These are phyloP conservation scores for Engystomops pustulosus DNA, from an alignment of 2,113 vertebrate species.

Conservation along the genomic window DNA sequence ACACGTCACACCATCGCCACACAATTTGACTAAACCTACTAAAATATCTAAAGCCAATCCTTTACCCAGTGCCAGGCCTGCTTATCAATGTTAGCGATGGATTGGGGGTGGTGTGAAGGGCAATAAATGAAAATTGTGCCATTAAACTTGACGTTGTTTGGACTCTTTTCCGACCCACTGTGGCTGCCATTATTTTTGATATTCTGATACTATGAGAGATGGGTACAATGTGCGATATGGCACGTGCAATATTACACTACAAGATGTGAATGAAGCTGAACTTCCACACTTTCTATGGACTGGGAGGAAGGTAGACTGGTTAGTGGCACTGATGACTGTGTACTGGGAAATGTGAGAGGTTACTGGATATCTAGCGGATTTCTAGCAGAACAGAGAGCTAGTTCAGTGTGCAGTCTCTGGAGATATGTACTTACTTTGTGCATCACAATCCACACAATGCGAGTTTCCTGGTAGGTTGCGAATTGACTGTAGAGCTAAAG, in stretches of 20 bases:
- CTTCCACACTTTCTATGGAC: neutral
- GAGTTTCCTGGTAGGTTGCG: conserved; percentile 88
- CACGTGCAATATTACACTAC: too few species aligned
- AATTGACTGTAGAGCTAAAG: conserved; percentile 93
- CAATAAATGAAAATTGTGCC: too few species aligned
- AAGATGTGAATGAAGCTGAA: neutral
- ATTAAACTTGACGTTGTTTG: too few species aligned
- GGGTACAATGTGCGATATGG: too few species aligned
- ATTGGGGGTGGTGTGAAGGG: too few species aligned
- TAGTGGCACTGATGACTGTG: neutral
- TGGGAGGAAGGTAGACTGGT: neutral
- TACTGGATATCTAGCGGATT: neutral
- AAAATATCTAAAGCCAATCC: too few species aligned
- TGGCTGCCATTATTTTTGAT: too few species aligned
- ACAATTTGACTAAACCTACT: too few species aligned
- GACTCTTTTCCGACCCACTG: too few species aligned
- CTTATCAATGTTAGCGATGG: too few species aligned
- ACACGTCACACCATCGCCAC: neutral
- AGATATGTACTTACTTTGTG: conserved; percentile 81
- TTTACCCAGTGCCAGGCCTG: too few species aligned
- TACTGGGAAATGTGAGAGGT: conserved; percentile 21
- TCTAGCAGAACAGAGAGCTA: neutral
- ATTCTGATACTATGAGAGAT: too few species aligned
- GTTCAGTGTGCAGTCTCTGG: neutral
- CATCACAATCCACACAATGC: conserved; percentile 92